phyloP scores from a whole-genome alignment of 2,888 invertebrate species.

The Matsumyia berberina region DNA sequence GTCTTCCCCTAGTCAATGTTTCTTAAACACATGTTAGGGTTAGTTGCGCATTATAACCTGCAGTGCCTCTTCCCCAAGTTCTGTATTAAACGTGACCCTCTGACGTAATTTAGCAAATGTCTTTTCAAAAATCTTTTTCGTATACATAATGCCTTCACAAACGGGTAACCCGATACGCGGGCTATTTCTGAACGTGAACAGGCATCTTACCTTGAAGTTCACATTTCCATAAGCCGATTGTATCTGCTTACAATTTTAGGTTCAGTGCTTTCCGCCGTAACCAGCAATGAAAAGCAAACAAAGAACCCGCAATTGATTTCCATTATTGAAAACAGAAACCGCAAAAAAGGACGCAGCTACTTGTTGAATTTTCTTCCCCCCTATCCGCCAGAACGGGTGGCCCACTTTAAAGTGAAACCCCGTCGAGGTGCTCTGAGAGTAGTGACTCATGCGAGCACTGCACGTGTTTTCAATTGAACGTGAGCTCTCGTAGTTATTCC shows the following conservation, averaged over 20 bases:
- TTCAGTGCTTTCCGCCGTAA: slow-evolving; percentile 24
- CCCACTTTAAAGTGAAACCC: not conserved
- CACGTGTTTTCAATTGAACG: slow-evolving; percentile 59
- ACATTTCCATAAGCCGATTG: slow-evolving; percentile 47
- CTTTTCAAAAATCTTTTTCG: not conserved
- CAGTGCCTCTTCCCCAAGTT: not conserved
- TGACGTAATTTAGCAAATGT: not conserved
- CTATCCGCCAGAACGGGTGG: not conserved
- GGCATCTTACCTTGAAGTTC: slow-evolving; percentile 25
- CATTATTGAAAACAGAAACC: not conserved
- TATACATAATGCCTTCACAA: slow-evolving; percentile 18
- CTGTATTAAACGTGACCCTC: not conserved
- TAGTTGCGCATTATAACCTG: no score
- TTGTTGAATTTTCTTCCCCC: slow-evolving; percentile 24
- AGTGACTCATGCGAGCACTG: slow-evolving; percentile 45
- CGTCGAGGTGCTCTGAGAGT: slow-evolving; percentile 2
- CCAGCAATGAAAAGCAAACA: not conserved
- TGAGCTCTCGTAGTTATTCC: slow-evolving; percentile 5
- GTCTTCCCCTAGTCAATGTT: no score
- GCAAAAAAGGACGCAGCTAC: slow-evolving; percentile 33
- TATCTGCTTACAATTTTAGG: slow-evolving; percentile 34
- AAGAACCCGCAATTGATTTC: not conserved
- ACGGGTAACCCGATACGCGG: not conserved
- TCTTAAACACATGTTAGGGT: no score
- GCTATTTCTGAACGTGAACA: not conserved